Evolutionary conservation across 2,797 vertebrate genomes (phyloP), one percentile per base, ranked within the genome.

Genomic region (Etheostoma nigrum): DNA sequence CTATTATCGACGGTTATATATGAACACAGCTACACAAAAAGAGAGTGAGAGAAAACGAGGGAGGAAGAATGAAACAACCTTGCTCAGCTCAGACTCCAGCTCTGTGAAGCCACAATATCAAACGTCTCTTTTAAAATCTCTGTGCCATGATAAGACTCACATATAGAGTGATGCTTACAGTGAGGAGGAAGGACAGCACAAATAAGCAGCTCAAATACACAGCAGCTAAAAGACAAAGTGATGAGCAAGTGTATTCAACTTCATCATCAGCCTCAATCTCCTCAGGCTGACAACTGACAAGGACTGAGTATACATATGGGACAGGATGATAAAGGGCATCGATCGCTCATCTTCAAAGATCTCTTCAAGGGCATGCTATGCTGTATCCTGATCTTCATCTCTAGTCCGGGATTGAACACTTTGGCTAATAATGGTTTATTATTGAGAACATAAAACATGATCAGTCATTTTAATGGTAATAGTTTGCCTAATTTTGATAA

Each of bases 131-230:
- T 36, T 47, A 78, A 71, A 64, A 44, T 48, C 51, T 60, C 47
- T 61, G 45, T 62, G 55, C 60, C 72, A 40, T 67, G 72, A 73
- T 14, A 40, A 76, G 75, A 85, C 59, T 57, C 30, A 14, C 52
- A 42, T 5, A 25, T 3, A 63, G 16, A 30, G 45, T 19, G 23
- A 57, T 33, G 30, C 53, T 68, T 66, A 44, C 51, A 67, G 54
- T 27, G 58, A 12, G 30, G 14, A 11, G 25, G 48, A 30, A 30
- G 47, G 33, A 48, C 4, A 9, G 60, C 27, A 64, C 76, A 85
- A 72, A 86, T 70, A 82, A 63, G 67, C 61, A 49, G 69, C 71
- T 75, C 52, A 77, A 84, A 82, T 51, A 78, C 60, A 70, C 44
- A 15, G n/a, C 21, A 49, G 51, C 68, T 55, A 30, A 60, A 79